Evolutionary conservation across 2,888 invertebrate genomes (phyloP), one percentile per base, ranked within the genome.

Genomic region (Sminthurinus aureus): DNA sequence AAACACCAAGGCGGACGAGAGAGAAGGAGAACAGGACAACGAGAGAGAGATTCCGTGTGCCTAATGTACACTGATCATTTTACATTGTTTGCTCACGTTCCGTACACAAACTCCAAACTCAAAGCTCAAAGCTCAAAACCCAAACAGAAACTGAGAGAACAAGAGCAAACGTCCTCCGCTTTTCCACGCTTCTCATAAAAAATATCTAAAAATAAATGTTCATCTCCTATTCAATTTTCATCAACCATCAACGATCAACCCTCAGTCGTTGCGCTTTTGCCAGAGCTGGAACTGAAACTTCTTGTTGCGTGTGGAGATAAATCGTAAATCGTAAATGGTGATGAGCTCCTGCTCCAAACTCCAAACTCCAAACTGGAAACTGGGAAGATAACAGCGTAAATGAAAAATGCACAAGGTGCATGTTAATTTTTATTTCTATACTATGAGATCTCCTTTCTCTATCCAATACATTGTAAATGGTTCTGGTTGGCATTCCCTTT

Each of bases 391-490:
- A 38, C 38, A 38, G 38, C 6, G 3, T 38, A 38, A 38, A 38
- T 6, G 58, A 11, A 58, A 38, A 38, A 38, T 6, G 58, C 18
- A 58, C 58, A 77, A 77, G 11, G 77, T 20, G 77, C 52, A 77
- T 77, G 77, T 77, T 77, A 77, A 77, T 77, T 77, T 77, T 71
- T 64, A 20, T 52, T 73, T 24, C 73, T n/a, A 1, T 6, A 38
- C 38, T 6, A 38, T 38, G 6, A 38, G 6, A 38, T 38, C 38
- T 38, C 38, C 6, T 38, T 38, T 38, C 38, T 38, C 38, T 38
- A 4, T 38, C 6, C 1, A 38, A 38, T 38, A 38, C 38, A n/a
- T n/a, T n/a, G n/a, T 38, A 38, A 4, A 6, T 6, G 1, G 1
- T 38, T 38, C 6, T 38, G 3, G 3, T 38, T 38, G 1, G 38